A percentile compares a stretch with the other conserved stretches of the same genome.
These are phyloP conservation scores for Oreotragus oreotragus DNA, from an alignment of 2,113 vertebrate genomes.

Conservation along the genomic window DNA sequence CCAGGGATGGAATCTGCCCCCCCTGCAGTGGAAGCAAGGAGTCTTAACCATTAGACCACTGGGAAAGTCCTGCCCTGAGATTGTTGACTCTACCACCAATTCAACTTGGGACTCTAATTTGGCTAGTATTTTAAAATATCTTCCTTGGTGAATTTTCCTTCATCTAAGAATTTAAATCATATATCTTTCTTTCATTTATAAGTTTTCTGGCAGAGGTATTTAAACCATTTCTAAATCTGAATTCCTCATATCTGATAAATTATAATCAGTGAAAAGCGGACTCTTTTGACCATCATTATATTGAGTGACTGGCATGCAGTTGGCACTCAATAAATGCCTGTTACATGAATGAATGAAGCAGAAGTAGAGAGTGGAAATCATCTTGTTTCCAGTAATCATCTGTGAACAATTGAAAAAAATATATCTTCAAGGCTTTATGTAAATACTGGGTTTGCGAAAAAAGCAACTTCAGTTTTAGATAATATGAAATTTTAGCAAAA, in stretches of 20 bases:
- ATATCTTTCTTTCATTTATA: not conserved
- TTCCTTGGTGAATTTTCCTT: not conserved
- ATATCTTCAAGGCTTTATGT: not conserved
- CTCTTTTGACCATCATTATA: not conserved
- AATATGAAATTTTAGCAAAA: constrained; percentile 6
- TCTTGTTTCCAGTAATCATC: not conserved
- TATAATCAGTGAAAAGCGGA: not conserved
- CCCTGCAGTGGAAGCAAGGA: not conserved
- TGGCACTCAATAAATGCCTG: not conserved
- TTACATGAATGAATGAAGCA: not conserved
- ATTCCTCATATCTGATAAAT: not conserved
- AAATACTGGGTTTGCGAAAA: not conserved
- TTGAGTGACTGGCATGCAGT: not conserved
- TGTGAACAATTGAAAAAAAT: not conserved
- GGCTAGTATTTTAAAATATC: not conserved
- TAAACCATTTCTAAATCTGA: not conserved
- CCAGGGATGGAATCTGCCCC: not conserved
- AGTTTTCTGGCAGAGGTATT: not conserved
- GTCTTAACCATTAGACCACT: not conserved
- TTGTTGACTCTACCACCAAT: not conserved
- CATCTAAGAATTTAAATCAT: not conserved
- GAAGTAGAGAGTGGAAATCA: not conserved
- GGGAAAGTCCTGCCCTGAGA: not conserved
- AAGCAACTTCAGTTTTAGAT: not conserved
- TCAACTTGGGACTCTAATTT: not conserved